phyloP scores from a whole-genome alignment of 1,140 invertebrate genomes.

The Mamestra configurata region DNA sequence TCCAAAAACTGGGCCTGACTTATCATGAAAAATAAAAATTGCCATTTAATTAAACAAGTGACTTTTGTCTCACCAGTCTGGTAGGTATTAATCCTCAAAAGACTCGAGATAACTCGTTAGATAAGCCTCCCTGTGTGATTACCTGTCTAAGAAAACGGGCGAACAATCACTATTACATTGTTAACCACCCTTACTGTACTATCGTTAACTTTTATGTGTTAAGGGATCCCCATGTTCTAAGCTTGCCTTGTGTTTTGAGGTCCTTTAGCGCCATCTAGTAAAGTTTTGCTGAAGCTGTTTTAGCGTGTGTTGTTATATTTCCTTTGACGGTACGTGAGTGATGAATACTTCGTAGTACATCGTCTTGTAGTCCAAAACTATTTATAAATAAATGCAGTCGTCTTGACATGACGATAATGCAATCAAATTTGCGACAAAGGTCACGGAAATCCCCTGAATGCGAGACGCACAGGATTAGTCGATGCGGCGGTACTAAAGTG shows the following conservation, averaged over 20 bases:
- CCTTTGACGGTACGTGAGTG: neutral
- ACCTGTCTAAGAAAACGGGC: constrained; percentile 15
- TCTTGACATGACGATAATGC: too few relatives aligned
- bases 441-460: too few relatives aligned
- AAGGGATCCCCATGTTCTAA: neutral
- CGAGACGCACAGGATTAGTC: too few relatives aligned
- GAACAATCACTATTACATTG: constrained; percentile 41
- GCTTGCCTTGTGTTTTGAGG: neutral
- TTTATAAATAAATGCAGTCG: too few relatives aligned
- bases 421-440: too few relatives aligned
- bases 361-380: too few relatives aligned
- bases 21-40: too few relatives aligned
- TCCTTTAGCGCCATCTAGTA: constrained; percentile 19
- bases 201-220: constrained; percentile 40
- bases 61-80: too few relatives aligned
- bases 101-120: constrained; percentile 21
- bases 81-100: constrained; percentile 9
- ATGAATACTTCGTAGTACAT: too few relatives aligned
- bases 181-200: constrained; percentile 6
- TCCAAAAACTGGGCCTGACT: too few relatives aligned
- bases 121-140: constrained; percentile 26
- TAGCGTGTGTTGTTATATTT: neutral
- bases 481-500: too few relatives aligned
- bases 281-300: neutral
- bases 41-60: too few relatives aligned